phyloP scores from a whole-genome alignment of 2,113 vertebrate genomes.

The Lanius collurio region DNA sequence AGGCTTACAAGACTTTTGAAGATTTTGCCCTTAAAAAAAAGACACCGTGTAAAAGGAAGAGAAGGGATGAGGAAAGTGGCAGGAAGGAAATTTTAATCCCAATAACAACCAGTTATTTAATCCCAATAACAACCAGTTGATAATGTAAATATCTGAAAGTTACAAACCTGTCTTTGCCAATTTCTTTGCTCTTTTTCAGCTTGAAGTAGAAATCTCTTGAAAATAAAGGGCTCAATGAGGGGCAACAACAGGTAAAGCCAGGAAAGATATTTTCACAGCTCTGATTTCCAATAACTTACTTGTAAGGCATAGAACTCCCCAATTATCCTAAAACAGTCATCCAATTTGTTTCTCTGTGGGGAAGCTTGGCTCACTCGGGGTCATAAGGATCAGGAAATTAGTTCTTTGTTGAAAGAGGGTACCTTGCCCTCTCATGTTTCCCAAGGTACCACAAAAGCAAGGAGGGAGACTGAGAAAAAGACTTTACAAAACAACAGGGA shows the following conservation, averaged over 20 bases:
- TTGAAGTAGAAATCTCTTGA: background rate
- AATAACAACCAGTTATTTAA: background rate
- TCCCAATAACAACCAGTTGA: background rate
- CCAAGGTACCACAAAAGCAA: slow-evolving; percentile 18
- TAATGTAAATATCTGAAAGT: background rate
- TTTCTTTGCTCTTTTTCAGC: slow-evolving; percentile 26
- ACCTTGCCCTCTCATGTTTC: slow-evolving; percentile 50
- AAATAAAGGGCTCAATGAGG: background rate
- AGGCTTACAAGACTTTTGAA: background rate
- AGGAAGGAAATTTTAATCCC: background rate
- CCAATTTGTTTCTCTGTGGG: slow-evolving; percentile 69
- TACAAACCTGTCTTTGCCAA: background rate
- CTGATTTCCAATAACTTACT: slow-evolving; percentile 53
- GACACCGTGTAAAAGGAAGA: background rate
- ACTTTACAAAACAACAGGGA: background rate
- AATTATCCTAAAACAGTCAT: slow-evolving; percentile 67
- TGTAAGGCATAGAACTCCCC: slow-evolving; percentile 41
- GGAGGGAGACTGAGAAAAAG: background rate
- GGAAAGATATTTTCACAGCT: slow-evolving; percentile 38
- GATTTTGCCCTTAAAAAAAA: background rate
- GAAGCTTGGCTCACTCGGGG: slow-evolving; percentile 18
- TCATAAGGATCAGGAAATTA: slow-evolving; percentile 58
- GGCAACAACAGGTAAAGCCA: slow-evolving; percentile 32
- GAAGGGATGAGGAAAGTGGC: background rate
- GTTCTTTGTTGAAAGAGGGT: slow-evolving; percentile 7